Percentiles rank a stretch among this genome's conserved stretches.
Conservation (phyloP, 2,888 invertebrate species). For the Rhorus exstirpatorius region DNA sequence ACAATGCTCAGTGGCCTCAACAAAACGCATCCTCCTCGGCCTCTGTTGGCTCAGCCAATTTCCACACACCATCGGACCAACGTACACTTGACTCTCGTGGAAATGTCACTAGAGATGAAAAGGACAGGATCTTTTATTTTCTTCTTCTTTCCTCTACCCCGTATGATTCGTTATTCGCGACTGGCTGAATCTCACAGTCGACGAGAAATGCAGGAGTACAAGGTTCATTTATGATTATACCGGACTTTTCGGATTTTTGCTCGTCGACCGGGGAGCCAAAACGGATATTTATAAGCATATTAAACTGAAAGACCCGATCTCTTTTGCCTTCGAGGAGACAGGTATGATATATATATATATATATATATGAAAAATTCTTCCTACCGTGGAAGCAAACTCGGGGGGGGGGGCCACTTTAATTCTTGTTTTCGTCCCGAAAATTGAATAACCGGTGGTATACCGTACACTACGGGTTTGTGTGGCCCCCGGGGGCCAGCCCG, state of each 20-base stretch:
- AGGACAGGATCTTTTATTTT: not conserved
- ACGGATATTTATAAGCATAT: conserved; percentile 37
- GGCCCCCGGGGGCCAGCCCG: conserved; percentile 28
- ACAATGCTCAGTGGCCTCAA: not conserved
- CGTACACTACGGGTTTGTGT: conserved; percentile 21
- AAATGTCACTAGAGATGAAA: conserved; percentile 50
- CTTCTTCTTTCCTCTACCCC: not conserved
- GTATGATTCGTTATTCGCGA: not conserved
- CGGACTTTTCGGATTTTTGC: not conserved
- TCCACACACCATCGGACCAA: conserved; percentile 4
- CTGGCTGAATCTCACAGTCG: conserved; percentile 3
- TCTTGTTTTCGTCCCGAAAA: conserved; percentile 64
- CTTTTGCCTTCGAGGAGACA: conserved; percentile 16
- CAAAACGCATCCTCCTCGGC: conserved; percentile 9
- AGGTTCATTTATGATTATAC: conserved; percentile 2
- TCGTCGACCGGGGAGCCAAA: not conserved
- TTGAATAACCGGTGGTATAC: conserved; percentile 54
- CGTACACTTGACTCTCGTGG: conserved; percentile 49
- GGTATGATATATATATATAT: too few relatives aligned
- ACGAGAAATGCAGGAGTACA: not conserved
- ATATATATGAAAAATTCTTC: conserved; percentile 33
- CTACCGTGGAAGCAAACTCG: conserved; percentile 40
- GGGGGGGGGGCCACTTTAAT: conserved; percentile 54
- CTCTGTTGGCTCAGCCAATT: conserved; percentile 21
- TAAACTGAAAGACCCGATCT: conserved; percentile 4